Conservation (phyloP, 1,140 invertebrate genomes). For the Brachionus rubens region DNA sequence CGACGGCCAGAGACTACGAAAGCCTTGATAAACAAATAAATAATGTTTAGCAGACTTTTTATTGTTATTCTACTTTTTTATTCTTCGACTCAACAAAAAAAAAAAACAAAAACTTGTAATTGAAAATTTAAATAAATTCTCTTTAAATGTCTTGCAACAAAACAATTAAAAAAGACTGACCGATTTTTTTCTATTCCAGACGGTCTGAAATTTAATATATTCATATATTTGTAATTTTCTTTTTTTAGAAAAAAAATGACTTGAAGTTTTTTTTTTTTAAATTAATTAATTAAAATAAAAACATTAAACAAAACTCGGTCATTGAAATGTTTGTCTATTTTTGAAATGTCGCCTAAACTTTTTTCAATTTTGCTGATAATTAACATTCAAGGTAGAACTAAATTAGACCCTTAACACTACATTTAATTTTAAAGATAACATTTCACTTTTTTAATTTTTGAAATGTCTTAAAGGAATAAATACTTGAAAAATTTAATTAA, state of each 20-base stretch:
- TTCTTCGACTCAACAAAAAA: too few relatives aligned
- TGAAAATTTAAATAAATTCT: constrained; percentile 43
- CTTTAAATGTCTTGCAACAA: constrained; percentile 22
- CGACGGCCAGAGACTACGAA: background rate
- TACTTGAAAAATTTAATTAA: constrained; percentile 15
- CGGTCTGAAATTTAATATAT: constrained; percentile 18
- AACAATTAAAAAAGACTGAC: constrained; percentile 33
- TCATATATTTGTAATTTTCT: constrained; percentile 13
- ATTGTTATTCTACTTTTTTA: background rate
- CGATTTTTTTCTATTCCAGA: constrained; percentile 3
- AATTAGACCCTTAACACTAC: constrained; percentile 11
- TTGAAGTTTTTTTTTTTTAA: too few relatives aligned
- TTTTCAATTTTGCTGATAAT: background rate
- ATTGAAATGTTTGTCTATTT: background rate
- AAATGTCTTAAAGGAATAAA: constrained; percentile 34
- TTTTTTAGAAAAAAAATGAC: background rate
- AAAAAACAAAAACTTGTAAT: constrained; percentile 24
- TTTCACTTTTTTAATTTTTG: background rate
- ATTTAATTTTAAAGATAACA: background rate
- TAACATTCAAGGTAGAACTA: constrained; percentile 10
- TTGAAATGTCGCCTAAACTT: background rate
- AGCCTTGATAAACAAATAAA: constrained; percentile 32
- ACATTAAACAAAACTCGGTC: constrained; percentile 42
- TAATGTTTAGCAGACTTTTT: constrained; percentile 28
- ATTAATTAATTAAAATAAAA: constrained; percentile 28